Percentiles rank a stretch among this genome's conserved stretches.
phyloP scores from a whole-genome alignment of 1,140 invertebrate species.

The Conopomorpha cramerella region DNA sequence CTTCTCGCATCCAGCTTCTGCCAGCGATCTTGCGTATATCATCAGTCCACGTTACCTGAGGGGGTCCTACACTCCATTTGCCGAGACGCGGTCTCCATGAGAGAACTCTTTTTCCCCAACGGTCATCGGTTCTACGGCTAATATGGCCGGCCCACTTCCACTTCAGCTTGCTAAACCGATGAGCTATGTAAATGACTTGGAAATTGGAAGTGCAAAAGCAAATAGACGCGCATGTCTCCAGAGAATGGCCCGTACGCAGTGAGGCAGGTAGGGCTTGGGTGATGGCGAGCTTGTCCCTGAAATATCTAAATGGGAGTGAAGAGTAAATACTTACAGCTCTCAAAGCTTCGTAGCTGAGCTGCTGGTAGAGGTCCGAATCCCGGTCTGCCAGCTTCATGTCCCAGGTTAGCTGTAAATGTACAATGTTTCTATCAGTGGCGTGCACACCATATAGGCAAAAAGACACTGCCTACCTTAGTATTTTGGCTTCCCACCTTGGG shows the following conservation, averaged over 20 bases:
- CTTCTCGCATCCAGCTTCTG: too few species aligned
- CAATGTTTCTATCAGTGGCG: slow-evolving; percentile 79
- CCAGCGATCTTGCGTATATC: too few species aligned
- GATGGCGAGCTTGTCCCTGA: neutral
- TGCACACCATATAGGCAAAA: too few species aligned
- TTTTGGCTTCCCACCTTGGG: too few species aligned
- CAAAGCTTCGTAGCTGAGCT: slow-evolving; percentile 81
- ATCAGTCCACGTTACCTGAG: too few species aligned
- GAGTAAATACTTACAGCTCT: slow-evolving; percentile 71
- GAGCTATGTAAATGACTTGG: slow-evolving; percentile 81
- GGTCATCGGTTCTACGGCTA: neutral
- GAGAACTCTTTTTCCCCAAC: too few species aligned
- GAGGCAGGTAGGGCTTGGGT: neutral
- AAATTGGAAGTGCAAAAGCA: slow-evolving; percentile 79
- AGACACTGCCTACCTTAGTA: too few species aligned
- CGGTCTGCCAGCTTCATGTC: slow-evolving; percentile 72
- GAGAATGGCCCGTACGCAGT: slow-evolving; percentile 55
- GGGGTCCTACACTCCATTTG: too few species aligned
- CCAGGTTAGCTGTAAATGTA: slow-evolving; percentile 83
- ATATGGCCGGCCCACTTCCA: slow-evolving; percentile 66
- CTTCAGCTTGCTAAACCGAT: slow-evolving; percentile 78
- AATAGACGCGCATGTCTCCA: too few species aligned
- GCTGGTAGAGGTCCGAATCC: slow-evolving; percentile 80
- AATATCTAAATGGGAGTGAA: neutral
- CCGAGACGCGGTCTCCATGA: too few species aligned